Percentiles rank a stretch among this genome's conserved stretches.
phyloP scores from a whole-genome alignment of 2,113 vertebrate genomes.

The Synchiropus splendidus region DNA sequence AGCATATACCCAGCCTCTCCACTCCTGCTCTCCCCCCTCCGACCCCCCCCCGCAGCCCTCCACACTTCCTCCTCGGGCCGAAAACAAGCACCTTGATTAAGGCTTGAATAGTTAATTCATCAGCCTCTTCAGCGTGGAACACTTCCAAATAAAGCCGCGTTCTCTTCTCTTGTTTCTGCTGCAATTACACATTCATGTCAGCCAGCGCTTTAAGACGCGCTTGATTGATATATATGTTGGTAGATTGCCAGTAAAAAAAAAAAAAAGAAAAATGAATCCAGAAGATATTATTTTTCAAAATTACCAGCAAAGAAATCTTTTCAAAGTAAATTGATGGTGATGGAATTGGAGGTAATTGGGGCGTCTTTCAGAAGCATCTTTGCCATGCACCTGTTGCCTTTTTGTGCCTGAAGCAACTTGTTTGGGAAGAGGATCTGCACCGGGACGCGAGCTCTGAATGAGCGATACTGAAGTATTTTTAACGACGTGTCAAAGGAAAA shows the following conservation, averaged over 20 bases:
- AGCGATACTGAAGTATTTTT: no score
- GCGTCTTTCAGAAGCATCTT: constrained; percentile 52
- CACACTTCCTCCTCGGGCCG: constrained; percentile 52
- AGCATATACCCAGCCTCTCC: constrained; percentile 59
- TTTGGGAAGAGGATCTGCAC: no score
- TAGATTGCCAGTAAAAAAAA: constrained; percentile 59
- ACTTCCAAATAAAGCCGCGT: constrained; percentile 65
- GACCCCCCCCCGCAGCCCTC: constrained; percentile 8
- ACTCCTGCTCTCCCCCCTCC: constrained; percentile 5
- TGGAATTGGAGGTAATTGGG: constrained; percentile 57
- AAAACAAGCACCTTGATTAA: constrained; percentile 77
- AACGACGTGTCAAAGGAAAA: no score
- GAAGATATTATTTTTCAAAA: constrained; percentile 37
- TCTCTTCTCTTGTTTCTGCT: constrained; percentile 63
- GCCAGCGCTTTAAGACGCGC: constrained; percentile 54
- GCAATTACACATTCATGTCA: constrained; percentile 71
- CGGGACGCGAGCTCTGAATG: no score
- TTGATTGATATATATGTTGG: constrained; percentile 67
- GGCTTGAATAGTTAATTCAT: constrained; percentile 72
- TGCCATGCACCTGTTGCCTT: constrained; percentile 66
- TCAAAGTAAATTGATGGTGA: constrained; percentile 43
- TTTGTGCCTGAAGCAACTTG: constrained; percentile 26
- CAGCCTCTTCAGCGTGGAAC: constrained; percentile 55
- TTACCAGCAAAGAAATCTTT: constrained; percentile 58
- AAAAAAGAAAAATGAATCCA: constrained; percentile 46